Base-by-base conservation (phyloP, 2,797 vertebrate species). In the Apogon talboti region DNA sequence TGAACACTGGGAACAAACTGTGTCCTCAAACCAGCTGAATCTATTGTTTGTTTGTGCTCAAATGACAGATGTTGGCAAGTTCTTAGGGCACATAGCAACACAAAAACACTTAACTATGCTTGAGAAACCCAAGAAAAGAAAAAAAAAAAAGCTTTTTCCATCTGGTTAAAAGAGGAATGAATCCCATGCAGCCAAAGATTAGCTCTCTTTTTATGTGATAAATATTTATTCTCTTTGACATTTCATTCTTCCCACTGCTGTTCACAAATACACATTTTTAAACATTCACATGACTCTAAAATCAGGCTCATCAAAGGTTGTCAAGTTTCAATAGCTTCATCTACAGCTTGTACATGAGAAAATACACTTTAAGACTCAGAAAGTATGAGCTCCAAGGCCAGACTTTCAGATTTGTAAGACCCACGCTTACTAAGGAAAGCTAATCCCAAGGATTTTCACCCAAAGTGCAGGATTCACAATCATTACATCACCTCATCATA, bases 151-250 rank as follows among this genome's bases (percentile, higher is more conserved):
- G 30, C 24, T 40, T 52, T 56, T 4, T 3, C 53, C 7, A 16
- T 6, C 49, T 0, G 43, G 11, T 56, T 15, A 16, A 24, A 24
- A 24, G 47, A 57, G 11, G 19, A 15, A 11, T 53, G 3, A 71
- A 63, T 57, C 42, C 28, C 13, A 10, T 15, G 2, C 12, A 41
- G 47, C 4, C 16, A 57, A 11, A 3, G 4, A 48, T 13, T 2
- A 54, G 13, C 55, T 1, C 3, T 6, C 14, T 48, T 19, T 44
- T 19, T 24, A 5, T 24, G 19, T 6, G 28, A 60, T 61, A 61
- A 76, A 61, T 63, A 37, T 83, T 71, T 73, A 71, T 79, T 81
- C 11, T 57, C 13, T 62, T 57, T 1, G 18, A 19, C 19, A 24
- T 24, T 58, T 62, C 0, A 16, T 37, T 62, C 51, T 51, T 41